Percentiles rank a stretch among this genome's conserved stretches.
Evolutionary conservation across 1,140 invertebrate genomes (phyloP).

Genomic region (Oncopodura yosiiana): DNA sequence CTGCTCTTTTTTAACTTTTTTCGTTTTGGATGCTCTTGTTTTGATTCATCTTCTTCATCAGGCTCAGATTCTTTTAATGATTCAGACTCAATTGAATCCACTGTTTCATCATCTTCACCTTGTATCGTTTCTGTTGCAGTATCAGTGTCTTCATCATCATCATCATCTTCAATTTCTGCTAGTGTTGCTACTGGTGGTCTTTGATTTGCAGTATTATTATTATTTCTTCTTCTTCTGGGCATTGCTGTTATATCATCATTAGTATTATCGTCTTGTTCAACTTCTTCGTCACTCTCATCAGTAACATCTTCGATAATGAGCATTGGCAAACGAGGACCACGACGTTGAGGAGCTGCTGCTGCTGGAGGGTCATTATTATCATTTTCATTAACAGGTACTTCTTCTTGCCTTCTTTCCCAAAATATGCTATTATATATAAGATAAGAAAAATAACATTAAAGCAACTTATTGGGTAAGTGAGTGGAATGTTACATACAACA

Average conservation of each 20-base stretch:
- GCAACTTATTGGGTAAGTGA: too few relatives aligned
- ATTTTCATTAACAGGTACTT: background rate
- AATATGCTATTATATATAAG: too few relatives aligned
- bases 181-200: background rate
- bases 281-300: constrained; percentile 17
- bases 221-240: background rate
- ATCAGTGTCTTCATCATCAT: constrained; percentile 8
- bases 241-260: background rate
- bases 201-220: too few relatives aligned
- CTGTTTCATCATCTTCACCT: background rate
- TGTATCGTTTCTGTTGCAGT: too few relatives aligned
- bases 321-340: too few relatives aligned
- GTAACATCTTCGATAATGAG: constrained; percentile 10
- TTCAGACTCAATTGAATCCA: background rate
- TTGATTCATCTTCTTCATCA: constrained; percentile 26
- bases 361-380: background rate
- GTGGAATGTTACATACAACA: too few relatives aligned
- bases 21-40: background rate
- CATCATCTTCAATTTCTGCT: constrained; percentile 22
- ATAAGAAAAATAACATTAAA: too few relatives aligned
- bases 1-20: too few relatives aligned
- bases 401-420: constrained; percentile 26
- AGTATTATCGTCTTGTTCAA: constrained; percentile 3
- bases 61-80: too few relatives aligned
- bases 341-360: too few relatives aligned